Conservation (phyloP, 2,888 invertebrate genomes). For the Latheticus oryzae region DNA sequence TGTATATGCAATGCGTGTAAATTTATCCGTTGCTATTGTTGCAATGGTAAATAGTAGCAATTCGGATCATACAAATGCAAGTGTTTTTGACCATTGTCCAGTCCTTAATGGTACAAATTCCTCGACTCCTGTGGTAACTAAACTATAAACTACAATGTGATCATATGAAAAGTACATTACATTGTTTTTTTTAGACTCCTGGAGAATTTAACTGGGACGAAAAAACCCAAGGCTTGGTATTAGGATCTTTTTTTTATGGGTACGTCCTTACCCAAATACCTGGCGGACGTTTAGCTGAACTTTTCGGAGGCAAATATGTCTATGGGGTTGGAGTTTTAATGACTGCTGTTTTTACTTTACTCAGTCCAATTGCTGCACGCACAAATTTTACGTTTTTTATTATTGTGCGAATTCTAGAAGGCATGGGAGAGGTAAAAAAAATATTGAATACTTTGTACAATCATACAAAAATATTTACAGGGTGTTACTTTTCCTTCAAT, state of each 20-base stretch:
- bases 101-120: conserved; percentile 65
- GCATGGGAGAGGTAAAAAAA: conserved; percentile 78
- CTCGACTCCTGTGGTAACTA: too few species aligned
- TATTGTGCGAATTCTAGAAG: conserved; percentile 81
- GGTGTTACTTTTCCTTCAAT: conserved; percentile 94
- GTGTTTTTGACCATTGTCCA: conserved; percentile 73
- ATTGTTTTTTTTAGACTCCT: conserved; percentile 66
- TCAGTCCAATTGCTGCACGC: conserved; percentile 85
- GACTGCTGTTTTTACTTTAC: conserved; percentile 83
- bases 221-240: conserved; percentile 81
- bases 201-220: conserved; percentile 86
- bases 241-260: conserved; percentile 87
- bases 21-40: conserved; percentile 93
- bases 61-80: conserved; percentile 69
- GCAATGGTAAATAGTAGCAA: conserved; percentile 90
- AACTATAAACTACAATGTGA: conserved; percentile 54
- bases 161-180: conserved; percentile 15
- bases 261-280: conserved; percentile 86
- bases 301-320: conserved; percentile 88
- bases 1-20: conserved; percentile 91
- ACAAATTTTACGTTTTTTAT: conserved; percentile 77
- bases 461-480: conserved; percentile 61
- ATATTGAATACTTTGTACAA: too few species aligned
- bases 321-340: conserved; percentile 85
- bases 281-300: conserved; percentile 85